Conservation (phyloP, 2,113 vertebrate species). For the Anhinga rufa region DNA sequence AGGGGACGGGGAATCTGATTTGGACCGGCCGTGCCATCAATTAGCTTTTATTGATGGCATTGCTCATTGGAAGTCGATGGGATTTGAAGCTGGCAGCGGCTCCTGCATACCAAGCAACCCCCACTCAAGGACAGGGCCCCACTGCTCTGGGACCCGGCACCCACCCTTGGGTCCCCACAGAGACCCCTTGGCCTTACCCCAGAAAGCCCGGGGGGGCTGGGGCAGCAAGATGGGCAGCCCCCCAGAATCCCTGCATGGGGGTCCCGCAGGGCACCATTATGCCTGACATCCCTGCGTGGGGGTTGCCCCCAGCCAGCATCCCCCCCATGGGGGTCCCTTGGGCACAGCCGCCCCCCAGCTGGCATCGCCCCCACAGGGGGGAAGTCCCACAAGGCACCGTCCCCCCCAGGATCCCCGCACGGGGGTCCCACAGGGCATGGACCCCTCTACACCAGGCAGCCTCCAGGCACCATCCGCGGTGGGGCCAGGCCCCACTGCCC, state of each 20-base stretch:
- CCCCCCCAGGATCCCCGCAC: not conserved
- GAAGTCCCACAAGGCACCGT: not conserved
- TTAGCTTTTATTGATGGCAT: slow-evolving; percentile 69
- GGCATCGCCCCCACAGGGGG: not conserved
- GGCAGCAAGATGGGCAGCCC: not conserved
- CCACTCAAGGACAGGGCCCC: not conserved
- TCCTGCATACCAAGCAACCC: slow-evolving; percentile 18
- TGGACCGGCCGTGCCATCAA: slow-evolving; percentile 58
- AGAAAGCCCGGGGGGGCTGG: not conserved
- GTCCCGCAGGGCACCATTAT: too few species aligned
- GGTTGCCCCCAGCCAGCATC: not conserved
- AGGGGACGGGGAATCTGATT: slow-evolving; percentile 63
- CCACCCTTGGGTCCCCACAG: not conserved
- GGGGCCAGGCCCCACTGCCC: too few species aligned
- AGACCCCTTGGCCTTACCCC: not conserved
- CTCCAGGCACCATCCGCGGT: not conserved
- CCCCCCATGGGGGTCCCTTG: not conserved
- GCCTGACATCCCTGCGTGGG: too few species aligned
- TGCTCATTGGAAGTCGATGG: slow-evolving; percentile 51
- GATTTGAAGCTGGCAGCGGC: slow-evolving; percentile 6
- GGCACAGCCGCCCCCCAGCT: not conserved
- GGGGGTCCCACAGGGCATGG: not conserved
- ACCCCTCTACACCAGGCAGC: not conserved
- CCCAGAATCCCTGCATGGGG: not conserved
- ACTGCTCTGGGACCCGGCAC: not conserved